Evolutionary conservation across 2,888 invertebrate genomes (phyloP).

Genomic region (Apamea crenata): DNA sequence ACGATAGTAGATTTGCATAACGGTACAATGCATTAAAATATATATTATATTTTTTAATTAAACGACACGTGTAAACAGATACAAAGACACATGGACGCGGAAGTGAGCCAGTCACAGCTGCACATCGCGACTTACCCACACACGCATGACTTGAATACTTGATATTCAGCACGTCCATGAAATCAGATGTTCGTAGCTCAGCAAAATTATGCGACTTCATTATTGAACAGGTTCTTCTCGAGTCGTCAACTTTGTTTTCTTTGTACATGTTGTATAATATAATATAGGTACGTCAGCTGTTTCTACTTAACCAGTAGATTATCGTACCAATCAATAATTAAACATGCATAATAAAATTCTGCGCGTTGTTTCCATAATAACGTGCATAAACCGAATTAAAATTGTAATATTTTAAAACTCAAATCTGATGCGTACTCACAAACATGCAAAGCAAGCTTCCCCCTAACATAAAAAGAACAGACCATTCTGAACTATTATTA

Average conservation of each 20-base stretch:
- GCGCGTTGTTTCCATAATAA: constrained; percentile 5
- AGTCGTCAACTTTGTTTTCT: constrained; percentile 69
- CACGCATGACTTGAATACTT: constrained; percentile 56
- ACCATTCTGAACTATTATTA: constrained; percentile 87
- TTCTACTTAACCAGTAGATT: constrained; percentile 12
- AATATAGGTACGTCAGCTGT: constrained; percentile 61
- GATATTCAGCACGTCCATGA: constrained; percentile 72
- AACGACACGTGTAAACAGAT: constrained; percentile 44
- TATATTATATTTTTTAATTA: constrained; percentile 1
- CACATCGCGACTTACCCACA: constrained; percentile 67
- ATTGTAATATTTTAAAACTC: constrained; percentile 43
- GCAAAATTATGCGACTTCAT: constrained; percentile 76
- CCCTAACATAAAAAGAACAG: constrained; percentile 79
- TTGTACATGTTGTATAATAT: constrained; percentile 74
- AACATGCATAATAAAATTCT: constrained; percentile 11
- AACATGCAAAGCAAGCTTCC: constrained; percentile 75
- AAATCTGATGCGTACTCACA: constrained; percentile 65
- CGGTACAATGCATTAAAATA: constrained; percentile 15
- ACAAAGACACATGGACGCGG: constrained; percentile 68
- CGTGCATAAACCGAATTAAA: constrained; percentile 18
- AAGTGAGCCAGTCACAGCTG: constrained; percentile 76
- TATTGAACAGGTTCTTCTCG: constrained; percentile 78
- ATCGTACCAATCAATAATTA: constrained; percentile 29
- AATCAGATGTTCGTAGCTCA: constrained; percentile 75
- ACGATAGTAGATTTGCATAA: constrained; percentile 17